Evolutionary conservation across 2,797 vertebrate genomes (phyloP).

Genomic region (Catamblyrhynchus diadema): DNA sequence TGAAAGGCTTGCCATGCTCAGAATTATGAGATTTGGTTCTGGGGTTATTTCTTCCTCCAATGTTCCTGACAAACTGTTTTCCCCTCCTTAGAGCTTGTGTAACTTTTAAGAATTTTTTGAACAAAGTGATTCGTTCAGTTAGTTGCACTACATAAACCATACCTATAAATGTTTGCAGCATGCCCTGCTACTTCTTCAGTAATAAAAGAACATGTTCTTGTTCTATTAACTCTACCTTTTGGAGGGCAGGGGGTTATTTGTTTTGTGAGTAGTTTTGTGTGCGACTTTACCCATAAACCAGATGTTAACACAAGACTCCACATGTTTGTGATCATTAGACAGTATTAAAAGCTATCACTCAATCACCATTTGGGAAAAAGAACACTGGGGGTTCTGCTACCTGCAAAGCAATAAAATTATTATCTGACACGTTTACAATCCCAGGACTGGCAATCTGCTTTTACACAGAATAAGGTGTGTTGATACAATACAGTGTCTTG

Average conservation of each 20-base stretch:
- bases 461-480: background rate
- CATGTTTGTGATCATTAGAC: conserved; percentile 69
- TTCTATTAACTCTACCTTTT: conserved; percentile 56
- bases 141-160: conserved; percentile 2
- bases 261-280: conserved; percentile 10
- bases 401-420: conserved; percentile 72
- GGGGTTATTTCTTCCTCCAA: background rate
- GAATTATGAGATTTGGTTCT: background rate
- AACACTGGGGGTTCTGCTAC: conserved; percentile 57
- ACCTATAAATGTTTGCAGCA: conserved; percentile 7
- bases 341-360: conserved; percentile 66
- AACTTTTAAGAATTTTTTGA: conserved; percentile 8
- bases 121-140: background rate
- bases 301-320: conserved; percentile 62
- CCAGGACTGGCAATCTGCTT: conserved; percentile 52
- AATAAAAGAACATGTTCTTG: conserved; percentile 16
- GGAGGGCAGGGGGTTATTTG: conserved; percentile 21
- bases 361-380: conserved; percentile 58
- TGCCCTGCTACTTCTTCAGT: background rate
- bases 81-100: background rate
- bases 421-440: conserved; percentile 65
- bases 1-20: background rate
- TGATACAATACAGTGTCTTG: conserved; percentile 55
- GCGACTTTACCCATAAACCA: conserved; percentile 56
- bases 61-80: background rate